These are phyloP conservation scores for Phrynocephalus guinanensis DNA, from an alignment of 2,797 vertebrate genomes.

Conservation along the genomic window DNA sequence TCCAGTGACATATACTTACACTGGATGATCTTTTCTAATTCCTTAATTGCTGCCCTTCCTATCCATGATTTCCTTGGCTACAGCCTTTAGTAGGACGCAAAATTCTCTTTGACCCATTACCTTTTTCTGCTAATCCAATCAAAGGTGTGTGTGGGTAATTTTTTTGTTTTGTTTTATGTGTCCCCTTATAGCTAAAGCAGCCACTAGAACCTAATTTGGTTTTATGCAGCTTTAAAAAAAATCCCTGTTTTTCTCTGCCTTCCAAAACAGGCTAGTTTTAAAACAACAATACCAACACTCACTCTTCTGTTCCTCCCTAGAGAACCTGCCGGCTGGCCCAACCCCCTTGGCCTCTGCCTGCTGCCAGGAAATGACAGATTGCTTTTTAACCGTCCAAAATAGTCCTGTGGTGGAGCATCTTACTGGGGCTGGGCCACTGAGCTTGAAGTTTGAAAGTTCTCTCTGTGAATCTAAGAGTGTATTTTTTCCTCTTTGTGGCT, in stretches of 20 bases:
- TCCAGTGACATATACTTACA: no score
- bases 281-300: no score
- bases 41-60: no score
- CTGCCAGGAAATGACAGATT: slow-evolving; percentile 30
- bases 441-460: background rate
- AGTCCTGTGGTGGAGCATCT: background rate
- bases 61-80: no score
- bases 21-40: no score
- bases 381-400: slow-evolving; percentile 19
- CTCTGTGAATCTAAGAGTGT: background rate
- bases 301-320: background rate
- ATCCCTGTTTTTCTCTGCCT: background rate
- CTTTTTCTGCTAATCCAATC: background rate
- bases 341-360: background rate
- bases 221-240: background rate
- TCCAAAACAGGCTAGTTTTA: slow-evolving; percentile 14
- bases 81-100: no score
- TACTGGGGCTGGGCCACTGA: background rate
- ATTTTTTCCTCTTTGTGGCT: background rate
- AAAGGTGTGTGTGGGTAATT: background rate
- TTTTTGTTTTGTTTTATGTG: background rate
- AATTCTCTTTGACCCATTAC: background rate
- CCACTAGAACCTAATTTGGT: background rate
- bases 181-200: background rate
- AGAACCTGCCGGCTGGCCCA: background rate